A percentile compares a stretch with the other conserved stretches of the same genome.
Conservation (phyloP, 2,797 vertebrate species). For the Sciurus carolinensis region DNA sequence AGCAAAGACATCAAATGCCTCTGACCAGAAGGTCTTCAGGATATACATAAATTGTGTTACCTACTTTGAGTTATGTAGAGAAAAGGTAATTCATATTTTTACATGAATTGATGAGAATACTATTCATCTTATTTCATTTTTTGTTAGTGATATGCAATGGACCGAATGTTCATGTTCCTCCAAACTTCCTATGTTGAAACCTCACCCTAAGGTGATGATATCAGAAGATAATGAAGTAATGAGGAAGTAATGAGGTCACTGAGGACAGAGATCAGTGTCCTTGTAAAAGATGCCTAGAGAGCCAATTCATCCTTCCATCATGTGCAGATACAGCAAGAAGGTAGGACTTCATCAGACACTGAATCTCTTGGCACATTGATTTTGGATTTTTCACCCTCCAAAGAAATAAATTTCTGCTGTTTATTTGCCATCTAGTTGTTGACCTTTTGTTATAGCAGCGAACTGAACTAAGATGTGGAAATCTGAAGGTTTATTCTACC, state of each 20-base stretch:
- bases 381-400: neutral
- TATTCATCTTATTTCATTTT: neutral
- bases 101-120: neutral
- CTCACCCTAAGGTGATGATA: neutral
- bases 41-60: neutral
- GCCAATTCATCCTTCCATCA: neutral
- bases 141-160: neutral
- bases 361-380: neutral
- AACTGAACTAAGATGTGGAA: neutral
- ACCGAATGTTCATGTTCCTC: neutral
- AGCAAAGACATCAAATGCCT: slow-evolving; percentile 16
- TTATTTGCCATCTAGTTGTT: neutral
- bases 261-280: neutral
- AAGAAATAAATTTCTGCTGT: neutral
- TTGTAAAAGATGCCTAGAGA: neutral
- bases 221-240: too few relatives aligned
- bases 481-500: neutral
- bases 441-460: neutral
- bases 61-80: neutral
- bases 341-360: neutral
- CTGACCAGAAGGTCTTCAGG: neutral
- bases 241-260: neutral
- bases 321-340: neutral
- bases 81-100: neutral
- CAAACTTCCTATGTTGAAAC: neutral